These are phyloP conservation scores for Coenonympha glycerion DNA, from an alignment of 2,888 invertebrate species.

Conservation along the genomic window DNA sequence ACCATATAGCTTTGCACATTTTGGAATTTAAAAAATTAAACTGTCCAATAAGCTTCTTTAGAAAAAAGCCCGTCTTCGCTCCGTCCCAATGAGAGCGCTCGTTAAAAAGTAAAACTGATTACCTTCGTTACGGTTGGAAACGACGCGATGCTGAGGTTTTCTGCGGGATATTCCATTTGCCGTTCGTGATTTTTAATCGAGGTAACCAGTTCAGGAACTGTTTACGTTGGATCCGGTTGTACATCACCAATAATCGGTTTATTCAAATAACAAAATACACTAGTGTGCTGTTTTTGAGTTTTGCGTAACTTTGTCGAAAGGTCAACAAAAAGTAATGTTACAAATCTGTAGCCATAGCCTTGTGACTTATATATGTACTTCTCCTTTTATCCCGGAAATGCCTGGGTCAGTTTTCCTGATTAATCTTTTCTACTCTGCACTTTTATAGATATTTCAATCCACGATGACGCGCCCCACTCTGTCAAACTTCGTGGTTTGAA, in stretches of 20 bases:
- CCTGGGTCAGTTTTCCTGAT: no score
- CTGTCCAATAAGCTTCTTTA: conserved; percentile 5
- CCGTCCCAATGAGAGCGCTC: conserved; percentile 20
- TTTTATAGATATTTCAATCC: no score
- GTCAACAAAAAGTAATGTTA: no score
- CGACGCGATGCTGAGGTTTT: conserved; percentile 19
- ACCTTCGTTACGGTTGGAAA: conserved; percentile 23
- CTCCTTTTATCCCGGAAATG: no score
- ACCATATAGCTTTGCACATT: no score
- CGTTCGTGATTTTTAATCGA: conserved; percentile 23
- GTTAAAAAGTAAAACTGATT: conserved; percentile 26
- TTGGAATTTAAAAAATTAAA: neutral
- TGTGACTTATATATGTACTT: no score
- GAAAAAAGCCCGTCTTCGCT: conserved; percentile 10
- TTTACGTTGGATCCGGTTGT: neutral
- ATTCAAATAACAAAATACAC: neutral
- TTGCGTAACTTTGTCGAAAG: no score
- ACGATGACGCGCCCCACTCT: no score
- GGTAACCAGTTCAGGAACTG: conserved; percentile 18
- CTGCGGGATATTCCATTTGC: conserved; percentile 17
- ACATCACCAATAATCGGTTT: neutral
- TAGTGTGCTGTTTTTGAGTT: no score
- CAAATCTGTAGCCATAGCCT: no score
- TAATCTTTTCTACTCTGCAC: no score
- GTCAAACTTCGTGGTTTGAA: no score